A percentile compares a stretch with the other conserved stretches of the same genome.
These are phyloP conservation scores for Dascyllus trimaculatus DNA, from an alignment of 2,113 vertebrate species.

Conservation along the genomic window DNA sequence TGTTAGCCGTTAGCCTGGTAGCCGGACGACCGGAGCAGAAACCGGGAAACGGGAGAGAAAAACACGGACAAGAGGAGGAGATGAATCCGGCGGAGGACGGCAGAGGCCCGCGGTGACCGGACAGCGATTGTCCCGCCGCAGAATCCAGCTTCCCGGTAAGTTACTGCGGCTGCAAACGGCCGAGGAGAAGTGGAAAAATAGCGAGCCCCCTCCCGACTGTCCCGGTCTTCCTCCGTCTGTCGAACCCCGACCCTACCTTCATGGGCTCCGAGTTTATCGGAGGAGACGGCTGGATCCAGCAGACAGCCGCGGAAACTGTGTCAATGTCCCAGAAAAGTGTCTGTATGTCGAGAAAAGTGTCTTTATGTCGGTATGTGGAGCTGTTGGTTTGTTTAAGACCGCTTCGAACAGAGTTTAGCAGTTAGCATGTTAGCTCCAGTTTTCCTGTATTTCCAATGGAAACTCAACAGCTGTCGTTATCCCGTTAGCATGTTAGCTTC, in stretches of 20 bases:
- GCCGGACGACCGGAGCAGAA: constrained; percentile 46
- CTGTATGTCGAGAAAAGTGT: too few species aligned
- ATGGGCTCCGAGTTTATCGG: background rate
- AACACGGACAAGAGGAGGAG: constrained; percentile 3
- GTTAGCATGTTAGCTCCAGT: constrained; percentile 9
- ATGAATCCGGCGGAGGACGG: constrained; percentile 51
- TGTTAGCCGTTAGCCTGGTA: constrained; percentile 56
- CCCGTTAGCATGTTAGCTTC: constrained; percentile 34
- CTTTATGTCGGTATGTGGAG: background rate
- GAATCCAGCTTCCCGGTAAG: constrained; percentile 26
- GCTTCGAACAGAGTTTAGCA: background rate
- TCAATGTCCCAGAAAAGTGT: too few species aligned
- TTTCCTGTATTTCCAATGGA: background rate
- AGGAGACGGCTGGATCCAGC: background rate
- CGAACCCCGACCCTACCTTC: background rate
- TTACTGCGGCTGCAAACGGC: background rate
- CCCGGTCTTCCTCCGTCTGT: constrained; percentile 17
- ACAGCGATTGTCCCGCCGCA: constrained; percentile 37
- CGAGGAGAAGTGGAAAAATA: constrained; percentile 34
- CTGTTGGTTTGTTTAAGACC: too few species aligned
- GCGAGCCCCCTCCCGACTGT: constrained; percentile 32
- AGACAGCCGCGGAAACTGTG: background rate
- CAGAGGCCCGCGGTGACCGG: constrained; percentile 60
- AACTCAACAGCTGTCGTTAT: background rate
- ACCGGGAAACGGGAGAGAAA: constrained; percentile 28